Evolutionary conservation across 2,888 invertebrate species (phyloP).

Genomic region (Spodoptera exigua): DNA sequence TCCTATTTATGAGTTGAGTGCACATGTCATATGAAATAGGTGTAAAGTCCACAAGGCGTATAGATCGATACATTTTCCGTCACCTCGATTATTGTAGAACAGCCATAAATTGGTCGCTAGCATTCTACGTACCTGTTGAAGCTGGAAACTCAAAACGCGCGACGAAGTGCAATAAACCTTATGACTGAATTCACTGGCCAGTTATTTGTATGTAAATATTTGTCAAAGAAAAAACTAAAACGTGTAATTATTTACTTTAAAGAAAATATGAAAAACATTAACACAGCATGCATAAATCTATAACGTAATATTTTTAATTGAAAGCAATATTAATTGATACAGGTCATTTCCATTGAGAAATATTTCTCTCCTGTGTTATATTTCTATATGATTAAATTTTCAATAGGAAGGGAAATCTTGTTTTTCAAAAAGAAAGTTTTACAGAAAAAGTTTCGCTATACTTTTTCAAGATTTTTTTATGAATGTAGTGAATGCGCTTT

Average conservation of each 20-base stretch:
- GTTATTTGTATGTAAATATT: conserved; percentile 4
- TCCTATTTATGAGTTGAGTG: neutral
- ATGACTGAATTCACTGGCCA: no score
- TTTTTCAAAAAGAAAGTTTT: conserved; percentile 3
- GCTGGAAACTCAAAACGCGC: conserved; percentile 42
- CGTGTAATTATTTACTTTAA: conserved; percentile 20
- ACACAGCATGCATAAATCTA: conserved; percentile 44
- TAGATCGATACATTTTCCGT: neutral
- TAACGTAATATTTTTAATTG: conserved; percentile 5
- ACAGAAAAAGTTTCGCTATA: no score
- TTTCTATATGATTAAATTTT: no score
- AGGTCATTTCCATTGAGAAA: conserved; percentile 20
- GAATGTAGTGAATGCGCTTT: no score
- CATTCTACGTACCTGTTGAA: conserved; percentile 46
- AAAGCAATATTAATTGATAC: neutral
- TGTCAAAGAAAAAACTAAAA: conserved; percentile 15
- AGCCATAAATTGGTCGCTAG: conserved; percentile 17
- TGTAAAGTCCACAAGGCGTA: conserved; percentile 4
- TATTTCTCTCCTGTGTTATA: no score
- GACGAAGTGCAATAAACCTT: neutral
- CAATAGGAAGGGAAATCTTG: no score
- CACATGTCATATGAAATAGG: conserved; percentile 1
- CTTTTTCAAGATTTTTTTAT: neutral
- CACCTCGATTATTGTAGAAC: conserved; percentile 3
- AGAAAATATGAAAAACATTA: conserved; percentile 22